phyloP scores from a whole-genome alignment of 2,888 invertebrate genomes.

The Cataglyphis rosenhaueri region DNA sequence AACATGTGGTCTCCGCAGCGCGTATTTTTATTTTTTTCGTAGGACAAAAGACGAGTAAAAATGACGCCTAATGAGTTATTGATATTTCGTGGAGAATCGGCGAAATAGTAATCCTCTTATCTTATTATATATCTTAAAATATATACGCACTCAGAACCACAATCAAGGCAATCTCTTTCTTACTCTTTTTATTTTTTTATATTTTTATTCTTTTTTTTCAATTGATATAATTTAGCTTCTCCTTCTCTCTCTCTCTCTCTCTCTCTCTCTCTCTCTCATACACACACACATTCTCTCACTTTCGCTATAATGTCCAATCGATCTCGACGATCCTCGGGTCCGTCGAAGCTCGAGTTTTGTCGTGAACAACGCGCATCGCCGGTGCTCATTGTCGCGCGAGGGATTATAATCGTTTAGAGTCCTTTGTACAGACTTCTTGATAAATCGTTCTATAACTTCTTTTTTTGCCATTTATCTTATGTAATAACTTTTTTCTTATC shows the following conservation, averaged over 20 bases:
- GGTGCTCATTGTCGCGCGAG: slow-evolving; percentile 37
- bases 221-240: slow-evolving; percentile 3
- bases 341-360: slow-evolving; percentile 40
- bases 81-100: slow-evolving; percentile 15
- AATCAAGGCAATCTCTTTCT: slow-evolving; percentile 58
- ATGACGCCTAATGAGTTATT: slow-evolving; percentile 27
- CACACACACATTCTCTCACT: neutral
- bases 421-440: slow-evolving; percentile 69
- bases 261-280: slow-evolving; percentile 18
- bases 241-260: slow-evolving; percentile 28
- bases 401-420: slow-evolving; percentile 74
- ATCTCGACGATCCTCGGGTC: slow-evolving; percentile 42
- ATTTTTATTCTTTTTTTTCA: neutral
- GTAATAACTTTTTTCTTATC: slow-evolving; percentile 34
- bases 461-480: slow-evolving; percentile 42
- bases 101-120: neutral
- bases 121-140: slow-evolving; percentile 69
- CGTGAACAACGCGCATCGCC: slow-evolving; percentile 62
- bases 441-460: slow-evolving; percentile 59
- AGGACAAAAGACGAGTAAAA: slow-evolving; percentile 26
- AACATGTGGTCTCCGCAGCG: neutral
- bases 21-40: neutral
- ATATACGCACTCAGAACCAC: slow-evolving; percentile 71
- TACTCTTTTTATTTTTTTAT: neutral
- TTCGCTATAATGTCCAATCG: slow-evolving; percentile 23